Percentiles rank a stretch among this genome's conserved stretches.
Evolutionary conservation across 2,113 vertebrate genomes (phyloP).

Genomic region (Sceloporus tristichus): DNA sequence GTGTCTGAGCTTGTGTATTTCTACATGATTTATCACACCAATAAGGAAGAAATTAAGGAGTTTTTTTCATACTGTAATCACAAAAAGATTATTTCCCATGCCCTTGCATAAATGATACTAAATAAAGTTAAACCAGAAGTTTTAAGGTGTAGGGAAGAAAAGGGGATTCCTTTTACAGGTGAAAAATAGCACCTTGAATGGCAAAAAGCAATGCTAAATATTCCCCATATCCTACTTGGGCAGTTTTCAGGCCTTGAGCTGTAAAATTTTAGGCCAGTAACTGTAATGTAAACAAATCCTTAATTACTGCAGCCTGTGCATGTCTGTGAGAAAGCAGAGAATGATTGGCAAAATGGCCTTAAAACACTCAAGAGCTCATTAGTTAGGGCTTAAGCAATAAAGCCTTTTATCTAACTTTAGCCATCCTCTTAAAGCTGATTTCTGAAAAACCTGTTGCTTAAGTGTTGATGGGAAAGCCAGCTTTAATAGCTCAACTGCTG

Average conservation of each 20-base stretch:
- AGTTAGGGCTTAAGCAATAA: conserved; percentile 10
- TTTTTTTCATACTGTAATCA: too few species aligned
- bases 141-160: not conserved
- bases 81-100: too few species aligned
- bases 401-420: conserved; percentile 30
- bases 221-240: not conserved
- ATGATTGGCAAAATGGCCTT: conserved; percentile 23
- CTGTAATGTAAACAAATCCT: conserved; percentile 16
- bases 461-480: not conserved
- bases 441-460: not conserved
- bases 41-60: not conserved
- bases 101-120: not conserved
- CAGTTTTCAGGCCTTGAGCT: not conserved
- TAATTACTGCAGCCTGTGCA: conserved; percentile 17
- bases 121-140: not conserved
- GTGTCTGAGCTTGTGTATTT: not conserved
- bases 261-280: not conserved
- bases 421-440: conserved; percentile 28
- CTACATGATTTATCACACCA: too few species aligned
- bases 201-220: not conserved
- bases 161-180: not conserved
- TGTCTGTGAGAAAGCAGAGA: not conserved
- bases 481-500: conserved; percentile 10
- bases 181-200: not conserved
- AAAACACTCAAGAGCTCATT: conserved; percentile 20